These are phyloP conservation scores for Sebastes dallii DNA, from an alignment of 2,797 vertebrate genomes.

Conservation along the genomic window DNA sequence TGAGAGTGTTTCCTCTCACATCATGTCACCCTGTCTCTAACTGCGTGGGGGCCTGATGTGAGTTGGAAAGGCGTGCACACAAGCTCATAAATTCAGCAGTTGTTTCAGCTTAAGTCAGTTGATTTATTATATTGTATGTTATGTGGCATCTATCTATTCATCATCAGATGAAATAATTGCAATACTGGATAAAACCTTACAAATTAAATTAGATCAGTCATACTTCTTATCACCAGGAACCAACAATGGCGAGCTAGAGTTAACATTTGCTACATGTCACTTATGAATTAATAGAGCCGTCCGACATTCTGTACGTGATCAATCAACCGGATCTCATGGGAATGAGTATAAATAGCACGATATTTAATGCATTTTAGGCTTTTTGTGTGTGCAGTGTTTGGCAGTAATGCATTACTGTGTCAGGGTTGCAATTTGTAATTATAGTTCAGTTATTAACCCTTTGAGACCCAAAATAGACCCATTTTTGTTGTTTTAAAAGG, in stretches of 20 bases:
- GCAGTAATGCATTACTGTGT: neutral
- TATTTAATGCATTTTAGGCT: neutral
- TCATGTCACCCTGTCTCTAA: slow-evolving; percentile 39
- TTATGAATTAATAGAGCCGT: neutral
- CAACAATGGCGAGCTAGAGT: neutral
- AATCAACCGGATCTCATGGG: neutral
- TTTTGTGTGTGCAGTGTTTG: neutral
- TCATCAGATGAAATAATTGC: neutral
- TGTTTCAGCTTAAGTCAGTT: neutral
- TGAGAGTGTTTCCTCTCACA: slow-evolving; percentile 60
- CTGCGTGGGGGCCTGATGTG: slow-evolving; percentile 32
- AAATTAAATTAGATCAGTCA: neutral
- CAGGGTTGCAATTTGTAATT: neutral
- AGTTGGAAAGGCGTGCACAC: neutral
- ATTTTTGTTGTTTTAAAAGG: too few relatives aligned
- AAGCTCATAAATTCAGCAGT: neutral
- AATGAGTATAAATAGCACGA: neutral
- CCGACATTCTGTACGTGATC: neutral
- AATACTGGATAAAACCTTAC: neutral
- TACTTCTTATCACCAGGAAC: neutral
- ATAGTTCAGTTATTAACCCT: neutral
- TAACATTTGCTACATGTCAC: neutral
- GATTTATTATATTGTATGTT: slow-evolving; percentile 4
- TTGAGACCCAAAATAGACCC: too few relatives aligned
- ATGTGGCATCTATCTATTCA: neutral